Evolutionary conservation across 2,888 invertebrate species (phyloP), one percentile per base, ranked within the genome.

Genomic region (Iphiclides podalirius): DNA sequence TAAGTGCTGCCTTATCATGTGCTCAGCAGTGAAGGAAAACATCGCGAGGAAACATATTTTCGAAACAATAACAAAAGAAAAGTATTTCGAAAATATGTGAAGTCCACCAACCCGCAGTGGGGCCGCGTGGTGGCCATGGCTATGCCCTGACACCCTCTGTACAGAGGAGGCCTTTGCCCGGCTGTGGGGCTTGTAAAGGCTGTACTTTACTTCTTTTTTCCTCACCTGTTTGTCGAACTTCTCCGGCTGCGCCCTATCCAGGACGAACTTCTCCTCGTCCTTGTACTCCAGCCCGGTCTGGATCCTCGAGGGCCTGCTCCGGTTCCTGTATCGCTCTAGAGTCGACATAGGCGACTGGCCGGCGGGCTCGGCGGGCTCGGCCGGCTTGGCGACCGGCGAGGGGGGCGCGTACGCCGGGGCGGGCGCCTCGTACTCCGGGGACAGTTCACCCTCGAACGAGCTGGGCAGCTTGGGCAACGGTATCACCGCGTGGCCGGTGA

Each of bases 261-360:
- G 86, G 75, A 93, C 91, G 67, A 93, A 91, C 86, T 95, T 90
- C 86, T 93, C 92, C 82, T 95, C 92, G 75, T 85, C 74, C 52
- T 67, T 75, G 44, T 68, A 74, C 36, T 76, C 84, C 42, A 75
- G 46, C 40, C 63, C 77, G 0, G 75, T 77, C 52, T 80, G 78
- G 45, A 87, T 85, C 64, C 81, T 72, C 15, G 67, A 72, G 0
- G 87, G 81, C 54, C 88, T 72, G 54, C 72, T 85, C 45, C 81
- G 77, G 20, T 74, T 86, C 51, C 89, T 70, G 58, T 89, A 89
- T 11, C 86, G 65, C n/a, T 89, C 89, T 52, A 89, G 64, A 1
- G 88, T 89, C 0, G 89, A 83, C 84, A 87, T 80, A 0, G 87
- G 87, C 0, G 86, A 83, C 20, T 20, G 20, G 20, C 6, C 6